phyloP scores from a whole-genome alignment of 2,888 invertebrate species.

The Conistra vaccinii region DNA sequence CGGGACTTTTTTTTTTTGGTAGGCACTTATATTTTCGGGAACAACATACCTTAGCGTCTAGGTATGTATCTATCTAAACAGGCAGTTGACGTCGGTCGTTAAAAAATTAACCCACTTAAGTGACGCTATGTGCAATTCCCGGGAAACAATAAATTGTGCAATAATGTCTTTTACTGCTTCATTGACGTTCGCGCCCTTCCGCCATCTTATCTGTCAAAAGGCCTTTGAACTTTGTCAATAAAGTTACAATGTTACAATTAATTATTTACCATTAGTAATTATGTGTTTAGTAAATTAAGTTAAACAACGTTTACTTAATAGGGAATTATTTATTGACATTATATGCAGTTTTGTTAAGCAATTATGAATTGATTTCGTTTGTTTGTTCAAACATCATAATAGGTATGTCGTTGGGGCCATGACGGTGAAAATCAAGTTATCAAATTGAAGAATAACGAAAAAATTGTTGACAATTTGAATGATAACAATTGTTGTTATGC shows the following conservation, averaged over 20 bases:
- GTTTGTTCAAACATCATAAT: background rate
- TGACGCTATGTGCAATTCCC: slow-evolving; percentile 46
- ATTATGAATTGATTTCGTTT: slow-evolving; percentile 24
- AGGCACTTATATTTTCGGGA: background rate
- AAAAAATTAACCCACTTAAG: slow-evolving; percentile 43
- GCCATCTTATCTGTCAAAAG: slow-evolving; percentile 55
- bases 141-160: slow-evolving; percentile 60
- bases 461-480: slow-evolving; percentile 27
- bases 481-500: slow-evolving; percentile 22
- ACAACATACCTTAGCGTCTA: background rate
- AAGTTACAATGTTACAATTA: slow-evolving; percentile 8
- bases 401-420: background rate
- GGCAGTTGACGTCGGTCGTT: slow-evolving; percentile 46
- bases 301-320: slow-evolving; percentile 25
- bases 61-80: slow-evolving; percentile 9
- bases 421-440: slow-evolving; percentile 11
- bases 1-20: background rate
- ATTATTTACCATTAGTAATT: slow-evolving; percentile 26
- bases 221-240: slow-evolving; percentile 56
- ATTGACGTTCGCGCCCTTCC: slow-evolving; percentile 42
- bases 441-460: slow-evolving; percentile 6
- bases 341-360: slow-evolving; percentile 30
- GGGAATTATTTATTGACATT: slow-evolving; percentile 14
- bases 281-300: slow-evolving; percentile 18
- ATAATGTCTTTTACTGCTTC: slow-evolving; percentile 41